Percentiles rank a stretch among this genome's conserved stretches.
Conservation (phyloP, 2,888 invertebrate genomes). For the Cancer borealis region DNA sequence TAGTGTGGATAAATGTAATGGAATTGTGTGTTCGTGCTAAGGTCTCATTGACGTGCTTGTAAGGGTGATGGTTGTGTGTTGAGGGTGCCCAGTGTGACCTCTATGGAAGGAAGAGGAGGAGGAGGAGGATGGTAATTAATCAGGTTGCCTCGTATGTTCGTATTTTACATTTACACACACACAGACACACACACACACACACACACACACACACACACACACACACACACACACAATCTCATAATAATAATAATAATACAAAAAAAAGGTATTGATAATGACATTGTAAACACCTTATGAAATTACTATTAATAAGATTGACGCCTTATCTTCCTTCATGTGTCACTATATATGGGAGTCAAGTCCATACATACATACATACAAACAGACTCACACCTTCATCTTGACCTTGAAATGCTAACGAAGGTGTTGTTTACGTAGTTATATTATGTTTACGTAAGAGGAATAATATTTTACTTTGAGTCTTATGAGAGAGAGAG, state of each 20-base stretch:
- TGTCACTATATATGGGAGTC: neutral
- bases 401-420: too few species aligned
- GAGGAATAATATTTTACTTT: neutral
- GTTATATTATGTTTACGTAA: too few species aligned
- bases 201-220: slow-evolving; percentile 1
- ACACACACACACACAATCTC: slow-evolving; percentile 16
- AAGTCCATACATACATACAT: neutral
- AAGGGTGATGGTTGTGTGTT: neutral
- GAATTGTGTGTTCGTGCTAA: neutral
- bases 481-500: neutral
- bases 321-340: neutral
- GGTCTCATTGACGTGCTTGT: neutral
- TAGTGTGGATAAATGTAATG: neutral
- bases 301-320: neutral
- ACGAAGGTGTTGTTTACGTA: too few species aligned
- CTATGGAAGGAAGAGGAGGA: too few species aligned
- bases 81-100: too few species aligned
- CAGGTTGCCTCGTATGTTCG: neutral
- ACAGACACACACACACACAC: too few species aligned
- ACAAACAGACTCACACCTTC: too few species aligned
- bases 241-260: neutral
- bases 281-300: neutral
- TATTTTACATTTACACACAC: neutral
- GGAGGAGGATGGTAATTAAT: neutral
- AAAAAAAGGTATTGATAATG: too few species aligned